Evolutionary conservation across 2,797 vertebrate species (phyloP), one percentile per base, ranked within the genome.

Genomic region (Natrix natrix): DNA sequence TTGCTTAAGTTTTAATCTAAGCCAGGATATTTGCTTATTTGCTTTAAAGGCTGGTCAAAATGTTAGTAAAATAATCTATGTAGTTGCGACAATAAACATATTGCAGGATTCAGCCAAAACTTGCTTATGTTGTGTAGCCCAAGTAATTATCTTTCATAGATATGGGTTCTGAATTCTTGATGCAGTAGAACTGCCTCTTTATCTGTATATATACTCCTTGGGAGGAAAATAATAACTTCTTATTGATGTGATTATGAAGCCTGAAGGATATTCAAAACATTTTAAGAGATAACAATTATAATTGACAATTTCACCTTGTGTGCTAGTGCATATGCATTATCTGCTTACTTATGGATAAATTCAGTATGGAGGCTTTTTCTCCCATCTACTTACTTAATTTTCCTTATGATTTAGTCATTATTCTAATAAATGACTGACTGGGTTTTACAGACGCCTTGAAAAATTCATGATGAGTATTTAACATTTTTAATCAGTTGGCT

Each of bases 401-500:
- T 60, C 93, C 93, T 96, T 95, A 95, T 93, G 95, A 92, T 95
- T 95, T 94, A 96, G 91, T 91, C 94, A 94, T 96, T 95, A 95
- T 89, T 96, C 91, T 91, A 95, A 60, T 91, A 96, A 92, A 93
- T 96, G 90, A 94, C 92, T 94, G 94, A 93, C 91, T 95, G 78
- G 55, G 92, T 92, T 92, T 96, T 96, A 96, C 92, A 97, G 93
- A 69, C 93, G 61, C 60, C 88, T 95, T 95, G 92, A 96, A 96
- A 97, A 95, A 97, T 96, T 96, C 93, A 96, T 96, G 96, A 95
- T 0, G 0, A 52, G 94, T 90, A 91, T 5, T 94, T 95, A 97
- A 93, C 93, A 93, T 96, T 95, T 97, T 95, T 96, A 95, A 97
- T 96, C 95, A 95, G 90, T 92, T 96, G 96, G 95, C 96, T 97